Evolutionary conservation across 2,113 vertebrate species (phyloP), one percentile per base, ranked within the genome.

Genomic region (Megaleporinus macrocephalus): DNA sequence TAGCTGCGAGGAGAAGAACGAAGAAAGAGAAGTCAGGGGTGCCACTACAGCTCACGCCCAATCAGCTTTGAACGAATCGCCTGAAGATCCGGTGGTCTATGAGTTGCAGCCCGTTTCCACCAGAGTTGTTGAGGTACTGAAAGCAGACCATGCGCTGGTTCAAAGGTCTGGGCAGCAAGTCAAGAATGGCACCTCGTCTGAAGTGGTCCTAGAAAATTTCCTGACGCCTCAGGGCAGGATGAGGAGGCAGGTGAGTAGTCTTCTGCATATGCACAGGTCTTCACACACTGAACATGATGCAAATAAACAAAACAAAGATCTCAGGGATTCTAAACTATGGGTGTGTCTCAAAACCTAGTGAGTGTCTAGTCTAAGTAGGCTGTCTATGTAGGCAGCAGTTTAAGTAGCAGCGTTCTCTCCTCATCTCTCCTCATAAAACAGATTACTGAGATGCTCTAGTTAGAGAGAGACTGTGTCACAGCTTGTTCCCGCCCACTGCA

Each of bases 121-220:
- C 4, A 83, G 84, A 73, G 89, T 85, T 77, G 87, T 82, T 24
- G 89, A 90, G 49, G 73, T 81, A 30, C 81, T 73, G 55, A 89
- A 76, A 24, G 61, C 83, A 13, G 85, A 87, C 66, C 80, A 71
- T 36, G 44, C 83, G 36, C 76, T 72, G 41, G 49, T 44, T 15
- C 84, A 80, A 20, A 83, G 57, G 78, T 74, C 33, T 79, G 78
- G 61, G 22, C 86, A 90, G 14, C 29, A 53, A 0, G 76, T 79
- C 27, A 79, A 88, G 36, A 49, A 62, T 5, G 83, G 86, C 62
- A 87, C 85, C 72, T 93, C 91, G 79, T 91, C 91, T 12, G 88
- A 71, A 41, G 85, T 93, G 41, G 86, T 92, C 71, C 85, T 93
- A 72, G 93, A 94, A 86, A 92, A 86, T 87, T 78, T 91, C 53